A percentile compares a stretch with the other conserved stretches of the same genome.
phyloP scores from a whole-genome alignment of 2,797 vertebrate species.

The Hafferia zeledoni region DNA sequence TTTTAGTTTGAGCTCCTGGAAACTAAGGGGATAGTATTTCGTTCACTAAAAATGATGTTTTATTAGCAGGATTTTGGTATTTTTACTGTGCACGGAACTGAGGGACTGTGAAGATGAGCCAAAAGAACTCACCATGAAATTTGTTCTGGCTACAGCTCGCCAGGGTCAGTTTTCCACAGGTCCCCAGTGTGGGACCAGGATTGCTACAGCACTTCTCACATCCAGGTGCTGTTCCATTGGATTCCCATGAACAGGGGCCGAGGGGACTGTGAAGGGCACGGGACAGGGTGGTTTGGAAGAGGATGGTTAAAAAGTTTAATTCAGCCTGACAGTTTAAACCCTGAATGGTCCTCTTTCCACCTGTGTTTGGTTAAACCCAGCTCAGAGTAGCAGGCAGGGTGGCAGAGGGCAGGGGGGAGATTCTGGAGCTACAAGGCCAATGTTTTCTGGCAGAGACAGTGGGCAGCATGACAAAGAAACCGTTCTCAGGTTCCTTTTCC shows the following conservation, averaged over 20 bases:
- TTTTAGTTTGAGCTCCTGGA: rapidly evolving
- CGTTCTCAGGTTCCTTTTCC: rapidly evolving
- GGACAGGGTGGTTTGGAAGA: background rate
- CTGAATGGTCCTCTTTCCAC: background rate
- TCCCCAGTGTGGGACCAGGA: rapidly evolving
- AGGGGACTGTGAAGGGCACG: too few species aligned
- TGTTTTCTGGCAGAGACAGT: rapidly evolving
- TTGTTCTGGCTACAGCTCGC: background rate
- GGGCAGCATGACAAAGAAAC: background rate
- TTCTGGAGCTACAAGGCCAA: rapidly evolving
- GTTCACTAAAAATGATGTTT: background rate
- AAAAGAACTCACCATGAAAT: rapidly evolving
- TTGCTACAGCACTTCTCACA: rapidly evolving
- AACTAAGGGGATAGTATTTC: background rate
- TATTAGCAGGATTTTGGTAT: background rate
- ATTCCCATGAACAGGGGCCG: background rate
- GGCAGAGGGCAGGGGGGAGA: too few species aligned
- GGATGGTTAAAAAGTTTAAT: rapidly evolving
- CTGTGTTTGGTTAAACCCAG: too few species aligned
- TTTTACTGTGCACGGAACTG: rapidly evolving
- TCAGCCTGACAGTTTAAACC: background rate
- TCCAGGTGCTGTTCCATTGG: rapidly evolving
- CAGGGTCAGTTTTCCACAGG: background rate
- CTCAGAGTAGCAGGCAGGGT: background rate
- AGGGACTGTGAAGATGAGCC: background rate